These are phyloP conservation scores for Columbina picui DNA, from an alignment of 2,113 vertebrate species.

Conservation along the genomic window DNA sequence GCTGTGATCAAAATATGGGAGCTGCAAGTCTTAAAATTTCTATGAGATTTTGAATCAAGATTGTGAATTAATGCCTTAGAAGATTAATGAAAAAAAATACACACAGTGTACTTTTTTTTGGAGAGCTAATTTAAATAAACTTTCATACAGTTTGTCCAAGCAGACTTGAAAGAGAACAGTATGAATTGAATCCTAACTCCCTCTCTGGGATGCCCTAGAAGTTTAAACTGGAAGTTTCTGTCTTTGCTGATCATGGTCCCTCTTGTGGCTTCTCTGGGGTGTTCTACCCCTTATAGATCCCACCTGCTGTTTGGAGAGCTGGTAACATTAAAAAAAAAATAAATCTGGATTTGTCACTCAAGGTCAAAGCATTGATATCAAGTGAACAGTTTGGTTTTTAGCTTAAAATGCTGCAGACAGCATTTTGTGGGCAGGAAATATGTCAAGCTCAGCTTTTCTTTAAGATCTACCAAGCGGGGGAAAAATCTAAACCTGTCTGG, in stretches of 20 bases:
- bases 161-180: not conserved
- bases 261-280: not conserved
- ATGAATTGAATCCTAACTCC: not conserved
- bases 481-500: not conserved
- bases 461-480: not conserved
- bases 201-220: not conserved
- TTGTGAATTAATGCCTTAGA: not conserved
- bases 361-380: not conserved
- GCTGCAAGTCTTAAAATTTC: not conserved
- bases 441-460: not conserved
- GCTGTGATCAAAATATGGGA: not conserved
- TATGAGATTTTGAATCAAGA: not conserved
- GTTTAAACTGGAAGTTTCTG: not conserved
- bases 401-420: not conserved
- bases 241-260: not conserved
- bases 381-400: not conserved
- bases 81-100: not conserved
- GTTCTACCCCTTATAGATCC: no score
- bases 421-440: not conserved
- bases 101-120: not conserved
- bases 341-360: not conserved
- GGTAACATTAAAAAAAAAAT: not conserved
- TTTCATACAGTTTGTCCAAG: not conserved
- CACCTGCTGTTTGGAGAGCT: not conserved
- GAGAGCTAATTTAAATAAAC: not conserved